phyloP scores from a whole-genome alignment of 2,888 invertebrate genomes.

The Onthophagus sagittarius region DNA sequence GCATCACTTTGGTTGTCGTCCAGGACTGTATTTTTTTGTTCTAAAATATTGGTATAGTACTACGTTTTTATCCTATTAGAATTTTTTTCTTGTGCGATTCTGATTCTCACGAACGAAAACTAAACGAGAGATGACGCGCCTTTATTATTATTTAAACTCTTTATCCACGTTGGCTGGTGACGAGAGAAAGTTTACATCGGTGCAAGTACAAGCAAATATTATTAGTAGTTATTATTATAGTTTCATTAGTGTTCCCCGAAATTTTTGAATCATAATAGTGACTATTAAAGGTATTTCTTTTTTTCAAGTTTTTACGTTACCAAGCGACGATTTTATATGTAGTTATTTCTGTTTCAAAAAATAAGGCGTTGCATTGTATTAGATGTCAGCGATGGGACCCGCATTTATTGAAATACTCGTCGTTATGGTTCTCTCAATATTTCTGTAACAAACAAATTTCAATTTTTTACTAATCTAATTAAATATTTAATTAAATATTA shows the following conservation, averaged over 20 bases:
- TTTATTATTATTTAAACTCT: background rate
- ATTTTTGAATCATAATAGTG: background rate
- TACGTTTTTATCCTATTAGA: conserved; percentile 4
- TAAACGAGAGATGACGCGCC: background rate
- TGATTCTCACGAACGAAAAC: conserved; percentile 7
- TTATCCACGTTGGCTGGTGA: conserved; percentile 4
- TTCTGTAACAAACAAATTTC: conserved; percentile 52
- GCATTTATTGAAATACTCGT: conserved; percentile 65
- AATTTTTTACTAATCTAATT: background rate
- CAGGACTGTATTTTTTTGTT: conserved; percentile 16
- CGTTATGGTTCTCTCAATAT: conserved; percentile 65
- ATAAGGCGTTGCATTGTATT: conserved; percentile 31
- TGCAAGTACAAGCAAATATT: conserved; percentile 7
- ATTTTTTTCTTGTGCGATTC: conserved; percentile 12
- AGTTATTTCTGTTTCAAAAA: conserved; percentile 10
- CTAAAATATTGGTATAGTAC: background rate
- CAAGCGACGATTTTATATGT: background rate
- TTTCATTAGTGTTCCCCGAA: conserved; percentile 4
- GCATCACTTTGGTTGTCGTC: conserved; percentile 14
- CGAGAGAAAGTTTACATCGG: conserved; percentile 3
- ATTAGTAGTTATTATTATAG: background rate
- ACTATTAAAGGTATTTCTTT: background rate
- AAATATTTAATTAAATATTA: too few species aligned
- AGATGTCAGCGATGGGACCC: conserved; percentile 64
- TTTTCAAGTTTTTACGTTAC: background rate